Percentiles rank a stretch among this genome's conserved stretches.
Evolutionary conservation across 2,888 invertebrate genomes (phyloP).

Genomic region (Polyommatus icarus): DNA sequence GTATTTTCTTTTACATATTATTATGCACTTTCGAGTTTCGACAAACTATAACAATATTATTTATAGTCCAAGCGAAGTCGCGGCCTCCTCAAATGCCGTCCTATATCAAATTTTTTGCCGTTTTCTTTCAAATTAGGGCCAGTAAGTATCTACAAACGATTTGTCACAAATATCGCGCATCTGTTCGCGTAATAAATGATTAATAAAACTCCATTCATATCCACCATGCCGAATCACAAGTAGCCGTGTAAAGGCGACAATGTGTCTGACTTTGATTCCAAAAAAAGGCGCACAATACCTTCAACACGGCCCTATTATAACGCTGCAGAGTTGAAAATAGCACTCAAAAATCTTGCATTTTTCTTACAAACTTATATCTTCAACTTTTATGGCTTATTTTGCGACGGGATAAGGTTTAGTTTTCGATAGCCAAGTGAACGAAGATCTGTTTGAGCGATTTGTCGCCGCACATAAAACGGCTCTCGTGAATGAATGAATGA

Average conservation of each 20-base stretch:
- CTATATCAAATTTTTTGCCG: background rate
- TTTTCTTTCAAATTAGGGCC: constrained; percentile 15
- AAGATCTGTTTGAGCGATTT: constrained; percentile 55
- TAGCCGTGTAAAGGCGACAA: constrained; percentile 60
- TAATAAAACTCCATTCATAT: constrained; percentile 48
- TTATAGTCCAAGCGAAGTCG: background rate
- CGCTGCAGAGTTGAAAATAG: constrained; percentile 31
- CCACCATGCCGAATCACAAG: constrained; percentile 69
- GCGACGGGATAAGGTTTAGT: constrained; percentile 28
- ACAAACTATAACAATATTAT: too few relatives aligned
- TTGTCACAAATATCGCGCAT: constrained; percentile 31
- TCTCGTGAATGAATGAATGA: constrained; percentile 52
- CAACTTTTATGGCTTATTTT: constrained; percentile 21
- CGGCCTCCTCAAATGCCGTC: background rate
- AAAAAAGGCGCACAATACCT: constrained; percentile 58
- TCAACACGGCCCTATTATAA: constrained; percentile 27
- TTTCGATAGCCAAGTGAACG: constrained; percentile 15
- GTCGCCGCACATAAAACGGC: constrained; percentile 71
- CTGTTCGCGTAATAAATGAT: constrained; percentile 41
- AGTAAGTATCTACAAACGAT: constrained; percentile 24
- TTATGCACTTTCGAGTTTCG: too few relatives aligned
- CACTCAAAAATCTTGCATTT: background rate
- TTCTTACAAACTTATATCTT: background rate
- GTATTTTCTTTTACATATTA: too few relatives aligned
- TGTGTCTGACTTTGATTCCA: constrained; percentile 54